Conservation (phyloP, 2,888 invertebrate genomes). For the Malthinus seriepunctatus region DNA sequence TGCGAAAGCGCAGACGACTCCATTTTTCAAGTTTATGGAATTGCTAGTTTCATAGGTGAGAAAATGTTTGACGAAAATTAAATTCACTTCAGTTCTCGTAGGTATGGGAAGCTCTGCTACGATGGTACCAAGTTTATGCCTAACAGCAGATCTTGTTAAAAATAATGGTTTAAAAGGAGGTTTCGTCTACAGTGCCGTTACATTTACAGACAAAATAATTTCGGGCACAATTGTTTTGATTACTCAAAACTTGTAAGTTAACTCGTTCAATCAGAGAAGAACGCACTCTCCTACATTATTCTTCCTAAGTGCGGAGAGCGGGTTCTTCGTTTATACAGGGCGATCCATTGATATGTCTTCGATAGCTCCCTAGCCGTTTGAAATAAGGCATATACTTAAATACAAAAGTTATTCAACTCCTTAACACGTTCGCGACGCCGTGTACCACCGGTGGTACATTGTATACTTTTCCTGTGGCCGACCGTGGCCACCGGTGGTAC, state of each 20-base stretch:
- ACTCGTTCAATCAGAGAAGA: constrained; percentile 21
- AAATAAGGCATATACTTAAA: too few species aligned
- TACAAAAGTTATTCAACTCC: too few species aligned
- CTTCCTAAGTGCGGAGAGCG: too few species aligned
- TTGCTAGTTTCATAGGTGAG: constrained; percentile 60
- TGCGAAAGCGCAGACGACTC: constrained; percentile 23
- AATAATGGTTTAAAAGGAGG: constrained; percentile 85
- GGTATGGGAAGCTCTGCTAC: constrained; percentile 85
- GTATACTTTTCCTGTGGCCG: too few species aligned
- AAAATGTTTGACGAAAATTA: not conserved
- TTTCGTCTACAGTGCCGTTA: constrained; percentile 90
- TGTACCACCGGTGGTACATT: too few species aligned
- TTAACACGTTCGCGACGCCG: too few species aligned
- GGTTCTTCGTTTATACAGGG: too few species aligned
- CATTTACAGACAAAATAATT: constrained; percentile 89
- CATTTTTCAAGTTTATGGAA: constrained; percentile 38
- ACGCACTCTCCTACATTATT: too few species aligned
- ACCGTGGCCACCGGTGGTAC: too few species aligned
- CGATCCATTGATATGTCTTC: too few species aligned
- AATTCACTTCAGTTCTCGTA: constrained; percentile 39
- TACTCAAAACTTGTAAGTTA: constrained; percentile 75
- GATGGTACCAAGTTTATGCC: constrained; percentile 83
- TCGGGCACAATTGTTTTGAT: constrained; percentile 86
- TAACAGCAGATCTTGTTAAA: constrained; percentile 89
- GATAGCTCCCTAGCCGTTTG: too few species aligned